Conservation (phyloP, 1,140 invertebrate genomes). For the Bemisia tabaci region DNA sequence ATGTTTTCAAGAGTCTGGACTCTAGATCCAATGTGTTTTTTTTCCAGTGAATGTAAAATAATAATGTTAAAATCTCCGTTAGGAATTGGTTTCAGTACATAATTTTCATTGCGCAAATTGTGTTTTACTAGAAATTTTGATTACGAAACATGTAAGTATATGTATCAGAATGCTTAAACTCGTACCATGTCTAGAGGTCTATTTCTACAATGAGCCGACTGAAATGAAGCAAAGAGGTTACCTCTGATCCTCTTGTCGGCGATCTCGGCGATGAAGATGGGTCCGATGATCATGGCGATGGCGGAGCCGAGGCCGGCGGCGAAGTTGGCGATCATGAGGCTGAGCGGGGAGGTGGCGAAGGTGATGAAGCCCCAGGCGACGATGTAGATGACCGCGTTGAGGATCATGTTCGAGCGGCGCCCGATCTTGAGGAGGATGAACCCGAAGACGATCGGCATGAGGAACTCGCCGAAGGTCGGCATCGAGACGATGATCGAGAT, state of each 20-base stretch:
- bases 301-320: not conserved
- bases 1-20: too few relatives aligned
- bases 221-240: too few relatives aligned
- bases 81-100: too few relatives aligned
- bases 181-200: too few relatives aligned
- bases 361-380: not conserved
- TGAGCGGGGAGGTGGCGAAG: not conserved
- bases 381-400: not conserved
- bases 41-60: too few relatives aligned
- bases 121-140: too few relatives aligned
- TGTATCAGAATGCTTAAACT: too few relatives aligned
- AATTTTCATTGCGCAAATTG: too few relatives aligned
- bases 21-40: too few relatives aligned
- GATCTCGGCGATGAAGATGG: not conserved
- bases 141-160: too few relatives aligned
- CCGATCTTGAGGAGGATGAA: not conserved
- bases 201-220: too few relatives aligned
- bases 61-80: too few relatives aligned
- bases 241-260: not conserved
- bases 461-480: not conserved
- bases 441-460: not conserved
- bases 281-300: not conserved
- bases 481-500: not conserved
- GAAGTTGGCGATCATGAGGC: not conserved
- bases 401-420: not conserved